Percentiles rank a stretch among this genome's conserved stretches.
Evolutionary conservation across 2,888 invertebrate species (phyloP).

Genomic region (Rotaria sp.): DNA sequence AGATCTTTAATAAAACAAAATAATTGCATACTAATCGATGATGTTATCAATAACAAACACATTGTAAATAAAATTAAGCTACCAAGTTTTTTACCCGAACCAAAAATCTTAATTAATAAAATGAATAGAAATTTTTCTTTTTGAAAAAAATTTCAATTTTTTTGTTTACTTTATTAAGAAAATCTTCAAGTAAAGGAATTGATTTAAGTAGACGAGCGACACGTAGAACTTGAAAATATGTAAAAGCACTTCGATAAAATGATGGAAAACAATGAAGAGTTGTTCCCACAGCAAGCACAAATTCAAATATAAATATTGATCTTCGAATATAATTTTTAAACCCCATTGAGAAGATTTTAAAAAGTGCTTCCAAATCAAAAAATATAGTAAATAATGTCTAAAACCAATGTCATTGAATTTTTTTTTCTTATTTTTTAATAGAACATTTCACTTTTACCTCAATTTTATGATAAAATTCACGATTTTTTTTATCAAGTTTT

Average conservation of each 20-base stretch:
- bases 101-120: conserved; percentile 68
- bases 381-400: conserved; percentile 86
- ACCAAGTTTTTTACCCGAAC: conserved; percentile 87
- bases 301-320: conserved; percentile 92
- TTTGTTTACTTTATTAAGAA: conserved; percentile 61
- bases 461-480: conserved; percentile 47
- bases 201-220: conserved; percentile 92
- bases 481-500: conserved; percentile 47
- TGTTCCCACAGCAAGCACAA: conserved; percentile 82
- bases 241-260: conserved; percentile 74
- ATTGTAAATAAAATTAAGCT: conserved; percentile 98
- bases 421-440: too few relatives aligned
- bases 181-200: conserved; percentile 94
- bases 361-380: conserved; percentile 82
- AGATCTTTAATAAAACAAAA: conserved; percentile 87
- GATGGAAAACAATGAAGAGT: conserved; percentile 79
- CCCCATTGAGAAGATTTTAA: conserved; percentile 94
- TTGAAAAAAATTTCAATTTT: too few relatives aligned
- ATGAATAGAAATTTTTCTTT: background rate
- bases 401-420: background rate
- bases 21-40: conserved; percentile 95
- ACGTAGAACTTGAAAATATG: conserved; percentile 91
- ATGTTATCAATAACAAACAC: conserved; percentile 94
- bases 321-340: conserved; percentile 88
- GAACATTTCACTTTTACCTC: conserved; percentile 45